Evolutionary conservation across 2,113 vertebrate genomes (phyloP).

Genomic region (Promerops cafer): DNA sequence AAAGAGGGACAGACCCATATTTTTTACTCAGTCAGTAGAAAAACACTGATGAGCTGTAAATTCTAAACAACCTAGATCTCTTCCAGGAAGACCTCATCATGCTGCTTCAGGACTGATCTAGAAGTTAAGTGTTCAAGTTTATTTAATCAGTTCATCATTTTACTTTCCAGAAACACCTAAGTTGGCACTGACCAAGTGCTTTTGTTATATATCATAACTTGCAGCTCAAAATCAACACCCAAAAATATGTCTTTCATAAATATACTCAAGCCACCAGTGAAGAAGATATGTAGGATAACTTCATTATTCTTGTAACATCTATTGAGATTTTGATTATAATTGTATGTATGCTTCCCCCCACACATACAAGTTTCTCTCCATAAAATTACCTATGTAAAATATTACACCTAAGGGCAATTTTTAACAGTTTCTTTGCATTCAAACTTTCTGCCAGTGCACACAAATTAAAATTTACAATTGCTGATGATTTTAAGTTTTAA

Average conservation of each 20-base stretch:
- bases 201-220: not conserved
- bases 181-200: rapidly evolving
- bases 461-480: not conserved
- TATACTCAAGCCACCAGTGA: not conserved
- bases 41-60: not conserved
- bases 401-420: not conserved
- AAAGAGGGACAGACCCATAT: not conserved
- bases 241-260: not conserved
- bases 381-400: not conserved
- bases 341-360: rapidly evolving
- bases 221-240: not conserved
- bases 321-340: not conserved
- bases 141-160: not conserved
- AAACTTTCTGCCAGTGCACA: not conserved
- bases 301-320: not conserved
- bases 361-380: not conserved
- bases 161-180: not conserved
- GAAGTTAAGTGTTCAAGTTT: not conserved
- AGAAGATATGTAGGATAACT: not conserved
- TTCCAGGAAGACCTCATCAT: not conserved
- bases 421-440: not conserved
- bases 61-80: not conserved
- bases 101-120: not conserved
- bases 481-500: not conserved
- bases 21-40: not conserved